Evolutionary conservation across 2,888 invertebrate species (phyloP).

Genomic region (Adelognathus sp.): DNA sequence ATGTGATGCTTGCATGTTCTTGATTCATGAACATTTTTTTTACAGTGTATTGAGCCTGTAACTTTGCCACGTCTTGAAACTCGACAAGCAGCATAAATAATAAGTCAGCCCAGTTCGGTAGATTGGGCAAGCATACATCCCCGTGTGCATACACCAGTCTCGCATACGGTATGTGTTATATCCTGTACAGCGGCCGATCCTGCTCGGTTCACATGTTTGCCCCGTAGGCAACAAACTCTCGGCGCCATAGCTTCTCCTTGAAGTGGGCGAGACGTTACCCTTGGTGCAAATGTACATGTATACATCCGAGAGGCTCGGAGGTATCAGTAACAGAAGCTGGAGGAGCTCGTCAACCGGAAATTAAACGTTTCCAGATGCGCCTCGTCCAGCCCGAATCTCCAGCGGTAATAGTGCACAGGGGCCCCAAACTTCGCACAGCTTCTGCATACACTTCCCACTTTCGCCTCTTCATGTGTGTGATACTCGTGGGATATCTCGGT

Average conservation of each 20-base stretch:
- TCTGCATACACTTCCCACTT: neutral
- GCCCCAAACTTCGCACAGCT: slow-evolving; percentile 40
- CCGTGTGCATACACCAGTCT: neutral
- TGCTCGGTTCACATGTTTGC: slow-evolving; percentile 1
- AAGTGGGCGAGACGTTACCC: slow-evolving; percentile 5
- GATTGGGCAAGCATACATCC: neutral
- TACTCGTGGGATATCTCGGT: slow-evolving; percentile 38
- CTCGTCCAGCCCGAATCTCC: slow-evolving; percentile 10
- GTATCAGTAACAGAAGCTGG: neutral
- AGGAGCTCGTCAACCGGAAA: slow-evolving; percentile 60
- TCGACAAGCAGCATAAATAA: neutral
- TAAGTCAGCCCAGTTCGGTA: neutral
- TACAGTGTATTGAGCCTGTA: no score
- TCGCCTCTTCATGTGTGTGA: neutral
- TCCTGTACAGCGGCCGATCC: neutral
- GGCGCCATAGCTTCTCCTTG: neutral
- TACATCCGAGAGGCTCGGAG: neutral
- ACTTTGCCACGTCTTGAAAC: neutral
- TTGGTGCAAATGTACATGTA: neutral
- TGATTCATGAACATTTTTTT: no score
- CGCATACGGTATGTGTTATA: neutral
- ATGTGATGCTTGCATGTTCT: no score
- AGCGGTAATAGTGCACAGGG: neutral
- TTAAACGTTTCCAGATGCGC: slow-evolving; percentile 63
- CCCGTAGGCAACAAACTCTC: slow-evolving; percentile 39